Conservation (phyloP, 1,140 invertebrate genomes). For the Lepidurus arcticus region DNA sequence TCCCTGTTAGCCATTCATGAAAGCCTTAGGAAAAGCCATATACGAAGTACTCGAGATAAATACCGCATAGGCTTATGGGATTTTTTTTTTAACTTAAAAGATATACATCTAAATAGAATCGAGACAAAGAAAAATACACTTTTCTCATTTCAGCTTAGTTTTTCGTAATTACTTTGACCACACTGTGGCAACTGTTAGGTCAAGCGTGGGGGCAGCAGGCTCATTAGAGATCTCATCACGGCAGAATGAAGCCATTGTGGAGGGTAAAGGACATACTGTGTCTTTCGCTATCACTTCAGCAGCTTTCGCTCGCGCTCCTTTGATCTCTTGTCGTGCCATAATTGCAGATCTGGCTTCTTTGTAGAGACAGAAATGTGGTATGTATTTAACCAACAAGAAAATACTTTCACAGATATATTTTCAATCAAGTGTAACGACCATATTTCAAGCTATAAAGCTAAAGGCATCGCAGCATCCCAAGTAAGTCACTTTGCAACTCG, state of each 20-base stretch:
- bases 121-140: neutral
- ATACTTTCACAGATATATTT: neutral
- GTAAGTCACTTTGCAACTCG: no score
- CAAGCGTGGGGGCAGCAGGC: neutral
- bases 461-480: no score
- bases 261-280: conserved; percentile 2
- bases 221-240: conserved; percentile 21
- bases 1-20: neutral
- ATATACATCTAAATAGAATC: no score
- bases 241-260: conserved; percentile 13
- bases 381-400: neutral
- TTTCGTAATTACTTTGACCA: neutral
- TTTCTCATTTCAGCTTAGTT: neutral
- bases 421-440: neutral
- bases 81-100: neutral
- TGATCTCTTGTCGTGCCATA: neutral
- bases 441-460: no score
- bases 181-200: neutral
- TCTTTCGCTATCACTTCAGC: conserved; percentile 15
- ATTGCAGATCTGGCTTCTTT: neutral
- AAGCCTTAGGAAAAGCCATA: neutral
- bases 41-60: neutral
- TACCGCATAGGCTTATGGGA: neutral
- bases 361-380: neutral
- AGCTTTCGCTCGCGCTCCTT: neutral